A percentile compares a stretch with the other conserved stretches of the same genome.
These are phyloP conservation scores for Anguilla pacifica DNA, from an alignment of 2,797 vertebrate genomes.

Conservation along the genomic window DNA sequence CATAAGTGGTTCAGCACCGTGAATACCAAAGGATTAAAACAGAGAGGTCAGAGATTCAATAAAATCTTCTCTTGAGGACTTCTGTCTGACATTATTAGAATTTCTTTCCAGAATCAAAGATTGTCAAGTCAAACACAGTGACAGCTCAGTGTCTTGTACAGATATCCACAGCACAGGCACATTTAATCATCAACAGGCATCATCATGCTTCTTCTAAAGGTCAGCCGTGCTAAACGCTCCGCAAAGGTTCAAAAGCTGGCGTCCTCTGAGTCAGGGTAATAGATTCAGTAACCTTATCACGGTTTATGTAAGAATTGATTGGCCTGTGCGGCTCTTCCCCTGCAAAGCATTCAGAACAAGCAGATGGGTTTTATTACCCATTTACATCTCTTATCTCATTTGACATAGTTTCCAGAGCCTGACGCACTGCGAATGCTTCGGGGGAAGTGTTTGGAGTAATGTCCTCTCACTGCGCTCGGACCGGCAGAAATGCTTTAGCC, in stretches of 20 bases:
- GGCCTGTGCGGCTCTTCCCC: slow-evolving; percentile 40
- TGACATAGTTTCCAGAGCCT: slow-evolving; percentile 56
- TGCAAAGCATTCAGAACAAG: slow-evolving; percentile 21
- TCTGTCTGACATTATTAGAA: slow-evolving; percentile 2
- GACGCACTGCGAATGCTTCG: slow-evolving; percentile 39
- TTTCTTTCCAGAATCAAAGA: neutral
- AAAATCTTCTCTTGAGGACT: neutral
- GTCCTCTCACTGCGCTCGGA: neutral
- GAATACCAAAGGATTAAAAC: neutral
- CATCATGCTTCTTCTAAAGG: slow-evolving; percentile 48
- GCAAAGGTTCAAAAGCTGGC: slow-evolving; percentile 59
- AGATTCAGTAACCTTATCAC: slow-evolving; percentile 52
- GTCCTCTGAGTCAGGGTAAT: slow-evolving; percentile 47
- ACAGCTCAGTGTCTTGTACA: neutral
- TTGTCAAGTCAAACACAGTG: neutral
- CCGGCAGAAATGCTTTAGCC: slow-evolving; percentile 35
- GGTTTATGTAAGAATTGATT: slow-evolving; percentile 42
- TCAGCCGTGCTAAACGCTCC: slow-evolving; percentile 46
- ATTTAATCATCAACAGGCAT: slow-evolving; percentile 41
- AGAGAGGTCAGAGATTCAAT: neutral
- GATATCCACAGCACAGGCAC: slow-evolving; percentile 1
- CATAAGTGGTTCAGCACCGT: neutral
- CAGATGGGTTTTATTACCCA: slow-evolving; percentile 46
- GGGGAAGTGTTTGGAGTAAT: neutral
- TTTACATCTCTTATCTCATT: slow-evolving; percentile 59